Evolutionary conservation across 2,113 vertebrate genomes (phyloP).

Genomic region (Elachura formosa): DNA sequence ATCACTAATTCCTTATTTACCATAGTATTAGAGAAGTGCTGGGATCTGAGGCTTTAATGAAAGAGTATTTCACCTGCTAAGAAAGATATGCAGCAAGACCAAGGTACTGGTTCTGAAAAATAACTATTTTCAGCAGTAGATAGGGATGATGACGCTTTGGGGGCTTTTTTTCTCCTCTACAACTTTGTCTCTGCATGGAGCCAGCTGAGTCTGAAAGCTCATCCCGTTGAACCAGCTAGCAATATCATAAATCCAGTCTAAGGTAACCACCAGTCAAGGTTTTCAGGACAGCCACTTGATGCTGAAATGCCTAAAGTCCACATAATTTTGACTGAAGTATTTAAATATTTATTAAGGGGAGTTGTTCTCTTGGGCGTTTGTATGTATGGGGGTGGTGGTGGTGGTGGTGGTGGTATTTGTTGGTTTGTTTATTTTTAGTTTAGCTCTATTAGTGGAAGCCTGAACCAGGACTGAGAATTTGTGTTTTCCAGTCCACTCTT

Average conservation of each 20-base stretch:
- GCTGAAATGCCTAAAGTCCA: neutral
- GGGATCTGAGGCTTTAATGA: neutral
- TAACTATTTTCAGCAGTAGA: neutral
- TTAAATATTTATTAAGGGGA: neutral
- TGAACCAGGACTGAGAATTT: neutral
- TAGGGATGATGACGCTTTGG: fast-evolving
- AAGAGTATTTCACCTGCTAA: neutral
- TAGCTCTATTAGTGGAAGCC: neutral
- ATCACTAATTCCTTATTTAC: neutral
- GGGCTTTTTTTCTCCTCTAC: neutral
- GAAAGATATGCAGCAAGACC: neutral
- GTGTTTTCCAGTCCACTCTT: neutral
- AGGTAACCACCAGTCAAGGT: neutral
- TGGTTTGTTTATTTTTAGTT: neutral
- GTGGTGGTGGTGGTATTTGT: neutral
- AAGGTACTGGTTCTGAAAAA: neutral
- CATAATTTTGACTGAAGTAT: neutral
- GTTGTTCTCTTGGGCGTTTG: neutral
- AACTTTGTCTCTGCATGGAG: neutral
- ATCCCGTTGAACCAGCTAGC: neutral
- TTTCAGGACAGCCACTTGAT: neutral
- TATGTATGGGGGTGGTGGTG: too few species aligned
- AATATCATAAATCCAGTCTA: neutral
- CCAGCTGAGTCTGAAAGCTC: neutral
- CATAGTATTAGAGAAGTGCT: neutral